Conservation (phyloP, 2,888 invertebrate species). For the Ptychoptera albimana region DNA sequence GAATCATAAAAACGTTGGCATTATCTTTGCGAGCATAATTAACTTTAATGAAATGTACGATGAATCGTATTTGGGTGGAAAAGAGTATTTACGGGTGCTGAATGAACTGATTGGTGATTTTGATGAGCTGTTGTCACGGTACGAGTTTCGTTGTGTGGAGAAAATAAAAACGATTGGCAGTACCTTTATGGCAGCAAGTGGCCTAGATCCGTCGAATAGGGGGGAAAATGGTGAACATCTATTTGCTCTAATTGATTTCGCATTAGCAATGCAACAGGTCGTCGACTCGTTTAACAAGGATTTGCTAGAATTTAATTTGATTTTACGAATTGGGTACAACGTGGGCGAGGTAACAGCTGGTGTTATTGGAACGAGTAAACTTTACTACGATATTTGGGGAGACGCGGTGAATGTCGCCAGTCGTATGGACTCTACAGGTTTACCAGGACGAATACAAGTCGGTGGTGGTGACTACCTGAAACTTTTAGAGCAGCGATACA, state of each 20-base stretch:
- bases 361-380: constrained; percentile 87
- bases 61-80: constrained; percentile 87
- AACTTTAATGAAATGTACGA: constrained; percentile 98
- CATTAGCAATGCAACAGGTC: constrained; percentile 76
- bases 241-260: constrained; percentile 85
- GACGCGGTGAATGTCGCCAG: constrained; percentile 96
- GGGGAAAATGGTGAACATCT: constrained; percentile 51
- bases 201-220: constrained; percentile 68
- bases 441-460: constrained; percentile 69
- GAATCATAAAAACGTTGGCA: constrained; percentile 81
- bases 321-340: constrained; percentile 77
- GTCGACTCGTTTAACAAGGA: constrained; percentile 80
- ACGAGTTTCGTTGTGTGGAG: constrained; percentile 75
- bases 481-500: constrained; percentile 55
- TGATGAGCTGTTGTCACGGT: constrained; percentile 73
- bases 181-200: constrained; percentile 96
- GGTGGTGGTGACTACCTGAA: constrained; percentile 61
- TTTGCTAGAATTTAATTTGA: constrained; percentile 76
- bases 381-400: constrained; percentile 97
- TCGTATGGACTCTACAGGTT: constrained; percentile 93
- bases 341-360: constrained; percentile 94
- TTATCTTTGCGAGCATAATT: constrained; percentile 90
- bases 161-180: constrained; percentile 97
- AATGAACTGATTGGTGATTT: constrained; percentile 95
- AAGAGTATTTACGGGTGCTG: constrained; percentile 84